Conservation (phyloP, 2,113 vertebrate species). For the Lampris megalopsis region DNA sequence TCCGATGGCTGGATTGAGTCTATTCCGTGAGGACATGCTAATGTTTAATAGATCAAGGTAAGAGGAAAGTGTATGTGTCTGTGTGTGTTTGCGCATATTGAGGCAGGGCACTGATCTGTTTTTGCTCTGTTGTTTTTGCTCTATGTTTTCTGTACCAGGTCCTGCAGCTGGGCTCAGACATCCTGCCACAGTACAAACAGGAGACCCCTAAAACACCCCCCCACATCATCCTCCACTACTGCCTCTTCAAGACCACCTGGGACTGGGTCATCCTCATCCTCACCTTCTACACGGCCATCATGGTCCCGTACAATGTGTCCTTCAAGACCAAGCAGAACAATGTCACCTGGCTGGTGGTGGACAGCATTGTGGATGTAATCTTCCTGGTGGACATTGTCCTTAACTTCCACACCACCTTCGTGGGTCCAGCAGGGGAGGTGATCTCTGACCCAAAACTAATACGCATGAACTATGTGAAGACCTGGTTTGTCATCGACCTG, state of each 20-base stretch:
- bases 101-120: too few relatives aligned
- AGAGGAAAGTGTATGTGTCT: too few relatives aligned
- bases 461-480: slow-evolving; percentile 98
- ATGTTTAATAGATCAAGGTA: too few relatives aligned
- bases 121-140: neutral
- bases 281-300: slow-evolving; percentile 97
- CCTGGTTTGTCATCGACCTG: slow-evolving; percentile 98
- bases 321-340: slow-evolving; percentile 99
- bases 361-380: slow-evolving; percentile 98
- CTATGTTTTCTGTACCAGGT: slow-evolving; percentile 80
- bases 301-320: slow-evolving; percentile 98
- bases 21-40: too few relatives aligned
- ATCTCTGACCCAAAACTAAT: slow-evolving; percentile 97
- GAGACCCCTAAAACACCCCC: slow-evolving; percentile 97
- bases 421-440: slow-evolving; percentile 95
- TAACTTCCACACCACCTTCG: slow-evolving; percentile 98
- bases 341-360: slow-evolving; percentile 96
- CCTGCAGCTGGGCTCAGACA: slow-evolving; percentile 95
- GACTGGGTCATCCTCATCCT: slow-evolving; percentile 98
- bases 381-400: slow-evolving; percentile 97
- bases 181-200: slow-evolving; percentile 97
- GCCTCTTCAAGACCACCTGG: slow-evolving; percentile 98
- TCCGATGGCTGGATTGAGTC: too few relatives aligned
- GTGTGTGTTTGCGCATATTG: too few relatives aligned
- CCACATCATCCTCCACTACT: slow-evolving; percentile 97